Evolutionary conservation across 2,888 invertebrate species (phyloP), one percentile per base, ranked within the genome.

Genomic region (Meganola albula): DNA sequence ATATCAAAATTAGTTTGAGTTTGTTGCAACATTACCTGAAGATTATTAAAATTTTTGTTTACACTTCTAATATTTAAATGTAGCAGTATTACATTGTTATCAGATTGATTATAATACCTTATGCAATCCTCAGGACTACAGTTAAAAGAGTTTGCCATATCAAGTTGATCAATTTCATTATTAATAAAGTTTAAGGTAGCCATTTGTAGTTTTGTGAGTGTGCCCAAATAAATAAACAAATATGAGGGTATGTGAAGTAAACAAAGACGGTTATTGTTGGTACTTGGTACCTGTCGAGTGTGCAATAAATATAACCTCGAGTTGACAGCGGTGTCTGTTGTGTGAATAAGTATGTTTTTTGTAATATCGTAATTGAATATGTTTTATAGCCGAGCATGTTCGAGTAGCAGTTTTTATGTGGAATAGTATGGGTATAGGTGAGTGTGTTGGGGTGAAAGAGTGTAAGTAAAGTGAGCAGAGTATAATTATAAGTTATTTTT

Each of bases 141-240:
- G 2, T 2, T 18, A 10, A 27, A 16, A 2, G 27, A 16, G 20
- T 27, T 24, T 9, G 7, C 27, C 7, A 18, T 6, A 18, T 9
- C 12, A 1, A 23, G 40, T 38, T 24, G 12, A 12, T 24, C 24
- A 1, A 24, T 12, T 1, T 24, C 24, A 10, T 24, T 12, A 24
- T 24, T 21, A 8, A 8, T 5, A 16, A 16, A 16, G 21, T 21
- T 8, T 21, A 21, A 8, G 6, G 9, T 4, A 4, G 8, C 21
- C 4, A 5, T n/a, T 8, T 3, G n/a, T 21, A 21, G n/a, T 21
- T 5, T 8, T 3, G 21, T n/a, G n/a, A 8, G 21, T 21, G 21
- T 21, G 16, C 4, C 4, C 6, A 5, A 16, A 21, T 21, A n/a
- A 7, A 21, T 7, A n/a, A 8, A 3, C 9, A 21, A 8, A 8